Evolutionary conservation across 1,140 invertebrate species (phyloP), one percentile per base, ranked within the genome.

Genomic region (Portunus trituberculatus): DNA sequence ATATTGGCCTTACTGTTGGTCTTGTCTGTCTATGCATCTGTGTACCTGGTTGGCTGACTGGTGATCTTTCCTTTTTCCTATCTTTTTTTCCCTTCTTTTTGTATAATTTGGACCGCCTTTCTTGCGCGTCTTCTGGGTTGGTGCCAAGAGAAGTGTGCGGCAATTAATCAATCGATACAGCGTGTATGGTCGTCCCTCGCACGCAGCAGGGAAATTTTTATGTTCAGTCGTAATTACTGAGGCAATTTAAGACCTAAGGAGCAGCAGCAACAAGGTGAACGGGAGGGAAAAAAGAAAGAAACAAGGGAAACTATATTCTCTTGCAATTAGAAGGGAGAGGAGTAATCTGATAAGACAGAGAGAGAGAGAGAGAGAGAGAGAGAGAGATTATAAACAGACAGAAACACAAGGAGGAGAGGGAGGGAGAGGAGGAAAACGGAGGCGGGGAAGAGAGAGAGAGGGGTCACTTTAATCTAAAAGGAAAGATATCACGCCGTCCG

Each of bases 401-500:
- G 48, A 52, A 39, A 39, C 39, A 39, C 39, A 20, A 76, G 67
- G 20, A 20, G n/a, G 67, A 76, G 59, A 76, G 67, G 20, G 67
- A 76, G 67, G 20, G 67, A 76, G 59, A 59, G 67, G 28, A 29
- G 39, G 76, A 32, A 14, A 32, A 83, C 31, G 31, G 14, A 91
- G 14, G 29, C 12, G 28, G 89, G 29, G 89, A 6, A 2, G 31
- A 46, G 39, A 14, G 14, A 59, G 48, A 46, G 48, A 91, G 48
- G n/a, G 89, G 67, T 28, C 31, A 46, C 25, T 25, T 46, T 8
- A 12, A 28, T 83, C n/a, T 29, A n/a, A 25, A 86, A 46, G 16
- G 92, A 86, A 87, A 93, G 32, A 93, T 86, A 93, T 86, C 82
- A 82, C 31, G 52, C 48, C 39, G 8, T 12, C 29, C 28, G 6